Evolutionary conservation across 2,113 vertebrate species (phyloP).

Genomic region (Rhinolophus sinicus): DNA sequence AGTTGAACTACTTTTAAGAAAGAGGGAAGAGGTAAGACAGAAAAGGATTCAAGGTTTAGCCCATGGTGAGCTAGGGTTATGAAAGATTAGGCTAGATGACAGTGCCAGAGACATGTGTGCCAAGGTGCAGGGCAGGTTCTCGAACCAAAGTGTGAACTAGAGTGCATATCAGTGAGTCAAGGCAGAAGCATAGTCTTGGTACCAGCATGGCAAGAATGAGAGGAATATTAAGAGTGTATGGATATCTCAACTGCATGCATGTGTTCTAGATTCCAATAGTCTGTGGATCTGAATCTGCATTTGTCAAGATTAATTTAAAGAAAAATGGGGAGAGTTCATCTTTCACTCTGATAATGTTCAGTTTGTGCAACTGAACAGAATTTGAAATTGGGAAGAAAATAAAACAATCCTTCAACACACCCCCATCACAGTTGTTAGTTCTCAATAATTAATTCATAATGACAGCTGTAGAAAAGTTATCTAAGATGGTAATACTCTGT

Average conservation of each 20-base stretch:
- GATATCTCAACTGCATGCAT: background rate
- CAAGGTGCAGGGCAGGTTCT: background rate
- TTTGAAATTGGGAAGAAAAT: background rate
- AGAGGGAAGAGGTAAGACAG: background rate
- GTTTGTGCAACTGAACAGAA: background rate
- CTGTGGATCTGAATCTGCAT: background rate
- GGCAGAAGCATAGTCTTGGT: background rate
- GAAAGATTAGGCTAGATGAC: background rate
- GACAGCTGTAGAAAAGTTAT: background rate
- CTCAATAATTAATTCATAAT: background rate
- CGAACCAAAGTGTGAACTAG: background rate
- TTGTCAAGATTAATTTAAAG: background rate
- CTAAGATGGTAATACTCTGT: background rate
- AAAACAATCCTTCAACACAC: background rate
- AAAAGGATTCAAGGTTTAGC: background rate
- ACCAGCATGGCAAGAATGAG: background rate
- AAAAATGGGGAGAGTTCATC: background rate
- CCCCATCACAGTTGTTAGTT: background rate
- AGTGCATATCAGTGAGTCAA: background rate
- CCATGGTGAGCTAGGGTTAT: background rate
- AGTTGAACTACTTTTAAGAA: slow-evolving; percentile 1
- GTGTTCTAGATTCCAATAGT: background rate
- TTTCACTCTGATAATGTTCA: background rate
- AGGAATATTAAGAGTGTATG: background rate
- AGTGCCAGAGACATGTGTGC: background rate